Base-by-base conservation (phyloP, 2,113 vertebrate species). In the Caranx ignobilis region DNA sequence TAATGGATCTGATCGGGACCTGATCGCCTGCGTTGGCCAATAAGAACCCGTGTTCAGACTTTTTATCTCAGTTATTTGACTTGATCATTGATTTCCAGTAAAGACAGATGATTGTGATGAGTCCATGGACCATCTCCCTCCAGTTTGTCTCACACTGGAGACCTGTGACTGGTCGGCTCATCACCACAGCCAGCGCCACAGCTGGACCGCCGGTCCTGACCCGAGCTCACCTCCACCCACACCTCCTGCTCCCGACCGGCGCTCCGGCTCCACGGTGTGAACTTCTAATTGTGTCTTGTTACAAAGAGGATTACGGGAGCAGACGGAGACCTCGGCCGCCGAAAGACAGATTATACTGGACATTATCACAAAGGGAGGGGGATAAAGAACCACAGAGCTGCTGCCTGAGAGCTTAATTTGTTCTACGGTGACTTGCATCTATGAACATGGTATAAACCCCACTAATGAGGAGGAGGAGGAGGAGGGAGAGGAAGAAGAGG, bases 241-340 rank as follows among this genome's bases (percentile, higher is more conserved):
- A 57, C 57, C 65, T 48, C 1, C 65, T 19, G 39, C 73, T 68
- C 69, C 12, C 64, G 26, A 26, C 26, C 26, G 26, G 26, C 26
- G 4, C 67, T 52, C 9, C 0, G 4, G 66, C 60, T 48, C 8
- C 0, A 15, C 3, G 55, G 41, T 43, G 68, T 71, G 34, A 70
- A 70, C 83, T 66, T 86, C 67, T 84, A 85, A 86, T 83, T 75
- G 45, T 56, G 60, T 63, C 71, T 83, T 54, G 79, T 81, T 32
- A 54, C 81, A 80, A 80, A 89, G 79, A 82, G 86, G 89, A 88
- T 92, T 93, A 87, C 5, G 45, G 62, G 75, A 65, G n/a, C 55
- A 59, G 82, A 52, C 6, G 16, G 64, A 75, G 55, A 73, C 47
- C 74, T 26, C 2, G 12, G 71, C 37, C n/a, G 54, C 11, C 77